Conservation (phyloP, 1,140 invertebrate species). For the Zaprionus camerounensis region DNA sequence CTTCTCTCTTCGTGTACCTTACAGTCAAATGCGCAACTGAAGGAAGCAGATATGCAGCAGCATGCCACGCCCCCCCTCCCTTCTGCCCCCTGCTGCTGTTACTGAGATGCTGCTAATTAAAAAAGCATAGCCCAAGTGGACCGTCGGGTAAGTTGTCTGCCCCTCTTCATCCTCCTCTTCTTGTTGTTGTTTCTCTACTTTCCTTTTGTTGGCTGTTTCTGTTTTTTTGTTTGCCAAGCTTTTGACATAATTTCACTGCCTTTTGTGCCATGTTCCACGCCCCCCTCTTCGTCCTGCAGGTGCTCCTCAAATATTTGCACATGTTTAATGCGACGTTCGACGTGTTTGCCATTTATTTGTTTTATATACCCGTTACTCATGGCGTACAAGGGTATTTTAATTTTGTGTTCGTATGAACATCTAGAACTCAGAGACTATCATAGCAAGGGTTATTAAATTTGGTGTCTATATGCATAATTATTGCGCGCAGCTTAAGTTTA, state of each 20-base stretch:
- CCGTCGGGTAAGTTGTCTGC: constrained; percentile 37
- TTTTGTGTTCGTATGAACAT: no score
- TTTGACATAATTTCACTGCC: constrained; percentile 62
- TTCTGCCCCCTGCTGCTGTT: not conserved
- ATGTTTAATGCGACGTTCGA: constrained; percentile 78
- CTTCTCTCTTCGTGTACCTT: constrained; percentile 30
- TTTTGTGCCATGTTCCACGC: constrained; percentile 24
- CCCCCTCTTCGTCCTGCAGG: constrained; percentile 5
- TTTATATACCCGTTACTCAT: constrained; percentile 28
- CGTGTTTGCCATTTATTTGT: constrained; percentile 68
- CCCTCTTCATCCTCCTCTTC: not conserved
- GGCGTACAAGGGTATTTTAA: no score
- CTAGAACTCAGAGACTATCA: no score
- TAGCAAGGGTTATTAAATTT: no score
- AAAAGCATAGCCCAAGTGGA: constrained; percentile 39
- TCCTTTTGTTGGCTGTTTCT: constrained; percentile 20
- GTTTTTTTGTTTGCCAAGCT: constrained; percentile 58
- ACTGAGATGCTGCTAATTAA: constrained; percentile 44
- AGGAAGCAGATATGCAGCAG: constrained; percentile 3
- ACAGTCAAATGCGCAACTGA: constrained; percentile 48
- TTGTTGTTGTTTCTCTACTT: constrained; percentile 14
- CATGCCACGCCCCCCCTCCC: not conserved
- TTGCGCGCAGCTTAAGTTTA: no score
- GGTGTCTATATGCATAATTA: no score
- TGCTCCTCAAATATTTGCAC: constrained; percentile 72